Evolutionary conservation across 2,888 invertebrate species (phyloP), one percentile per base, ranked within the genome.

Genomic region (Athalia cordata): DNA sequence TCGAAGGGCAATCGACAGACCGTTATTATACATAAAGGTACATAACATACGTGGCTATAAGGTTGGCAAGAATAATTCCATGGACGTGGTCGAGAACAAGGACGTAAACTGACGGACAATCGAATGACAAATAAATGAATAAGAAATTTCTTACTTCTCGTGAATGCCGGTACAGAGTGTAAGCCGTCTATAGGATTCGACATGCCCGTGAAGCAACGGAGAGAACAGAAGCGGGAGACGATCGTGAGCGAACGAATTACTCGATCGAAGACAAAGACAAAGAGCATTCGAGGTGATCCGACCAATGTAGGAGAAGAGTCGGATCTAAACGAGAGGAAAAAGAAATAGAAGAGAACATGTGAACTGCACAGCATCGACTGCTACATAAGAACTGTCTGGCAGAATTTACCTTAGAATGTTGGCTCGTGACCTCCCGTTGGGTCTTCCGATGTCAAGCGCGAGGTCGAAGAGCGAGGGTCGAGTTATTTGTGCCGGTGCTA

Each of bases 401-500:
- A n/a, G 70, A 70, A 70, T 70, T 70, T 70, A 70, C 50, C 70
- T 55, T 52, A 55, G 70, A 70, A 70, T 70, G 70, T 70, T 70
- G 70, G 52, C 70, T 57, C 70, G 70, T 43, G 70, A 70, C 70
- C 70, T 70, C 70, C 50, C 43, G 70, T 55, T n/a, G 70, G 45
- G 15, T 70, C 70, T 29, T 55, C 29, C 55, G 13, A 70, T 55
- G 70, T 70, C 55, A 70, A 57, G 55, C 70, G 15, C 43, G 70
- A 70, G 70, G 70, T 70, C 70, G 57, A 4, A 52, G n/a, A 70
- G 55, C 43, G 55, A 70, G 43, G 43, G 70, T 43, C 43, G 70
- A 70, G 70, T 70, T 70, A 70, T 70, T 70, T 70, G 70, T 70
- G 57, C n/a, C 45, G 7, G 67, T 11, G 52, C 43, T 29, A 8